These are phyloP conservation scores for Anarsia innoxiella DNA, from an alignment of 2,888 invertebrate genomes.

Conservation along the genomic window DNA sequence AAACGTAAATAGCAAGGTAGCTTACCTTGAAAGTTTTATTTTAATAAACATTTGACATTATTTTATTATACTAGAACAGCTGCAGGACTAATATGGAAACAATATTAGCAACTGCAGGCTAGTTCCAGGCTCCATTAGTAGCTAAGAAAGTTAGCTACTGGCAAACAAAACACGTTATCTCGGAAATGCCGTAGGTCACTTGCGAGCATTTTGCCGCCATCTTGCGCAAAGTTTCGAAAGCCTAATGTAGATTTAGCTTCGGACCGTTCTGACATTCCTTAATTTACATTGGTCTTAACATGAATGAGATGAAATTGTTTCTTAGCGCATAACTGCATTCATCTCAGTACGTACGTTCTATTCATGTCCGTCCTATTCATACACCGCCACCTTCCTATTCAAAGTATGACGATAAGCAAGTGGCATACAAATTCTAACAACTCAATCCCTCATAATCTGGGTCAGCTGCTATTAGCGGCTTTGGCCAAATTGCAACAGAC, in stretches of 20 bases:
- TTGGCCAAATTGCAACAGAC: constrained; percentile 21
- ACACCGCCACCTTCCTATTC: neutral
- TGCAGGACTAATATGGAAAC: neutral
- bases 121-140: neutral
- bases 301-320: too few species aligned
- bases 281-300: too few species aligned
- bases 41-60: too few species aligned
- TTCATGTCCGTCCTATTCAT: too few species aligned
- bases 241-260: too few species aligned
- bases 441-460: constrained; percentile 16
- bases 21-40: too few species aligned
- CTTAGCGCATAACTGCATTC: too few species aligned
- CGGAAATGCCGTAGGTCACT: constrained; percentile 14
- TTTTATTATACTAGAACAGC: too few species aligned
- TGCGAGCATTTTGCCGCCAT: constrained; percentile 4
- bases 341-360: too few species aligned
- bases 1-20: too few species aligned
- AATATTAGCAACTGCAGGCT: neutral
- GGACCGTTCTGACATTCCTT: too few species aligned
- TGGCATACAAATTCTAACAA: constrained; percentile 9
- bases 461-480: constrained; percentile 18
- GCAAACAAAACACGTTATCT: constrained; percentile 9
- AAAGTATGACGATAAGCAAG: neutral
- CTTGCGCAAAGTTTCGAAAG: constrained; percentile 10
- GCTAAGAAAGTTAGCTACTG: neutral